Evolutionary conservation across 1,140 invertebrate species (phyloP).

Genomic region (Conus ventricosus): DNA sequence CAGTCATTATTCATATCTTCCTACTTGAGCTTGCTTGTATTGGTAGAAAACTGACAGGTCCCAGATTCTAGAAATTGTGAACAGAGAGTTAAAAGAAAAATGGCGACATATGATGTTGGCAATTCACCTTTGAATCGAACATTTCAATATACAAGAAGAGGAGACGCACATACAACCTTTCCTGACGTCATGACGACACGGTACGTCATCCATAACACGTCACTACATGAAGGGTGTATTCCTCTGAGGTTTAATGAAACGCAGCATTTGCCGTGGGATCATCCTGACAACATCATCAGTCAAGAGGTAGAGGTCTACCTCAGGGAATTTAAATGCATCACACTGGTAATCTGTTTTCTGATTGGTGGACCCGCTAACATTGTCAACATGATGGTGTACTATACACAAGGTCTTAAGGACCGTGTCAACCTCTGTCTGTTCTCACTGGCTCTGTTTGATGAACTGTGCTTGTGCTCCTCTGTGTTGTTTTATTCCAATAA

Average conservation of each 20-base stretch:
- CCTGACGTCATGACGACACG: background rate
- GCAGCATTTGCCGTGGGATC: background rate
- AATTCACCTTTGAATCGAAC: no score
- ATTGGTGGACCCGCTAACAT: slow-evolving; percentile 4
- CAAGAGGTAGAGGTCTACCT: background rate
- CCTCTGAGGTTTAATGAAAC: background rate
- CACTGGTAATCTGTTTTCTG: background rate
- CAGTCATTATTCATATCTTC: no score
- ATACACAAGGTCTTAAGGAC: background rate
- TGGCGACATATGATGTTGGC: no score
- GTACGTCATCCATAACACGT: background rate
- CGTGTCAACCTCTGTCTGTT: slow-evolving; percentile 20
- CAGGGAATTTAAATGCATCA: background rate
- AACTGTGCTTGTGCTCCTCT: background rate
- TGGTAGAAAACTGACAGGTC: no score
- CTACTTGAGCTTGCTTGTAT: no score
- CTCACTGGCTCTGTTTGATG: background rate
- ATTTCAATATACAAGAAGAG: no score
- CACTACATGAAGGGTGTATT: background rate
- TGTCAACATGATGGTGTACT: slow-evolving; percentile 5
- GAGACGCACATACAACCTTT: no score
- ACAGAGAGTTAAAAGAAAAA: no score
- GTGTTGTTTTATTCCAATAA: background rate
- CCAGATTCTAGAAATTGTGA: no score
- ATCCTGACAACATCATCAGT: background rate